phyloP scores from a whole-genome alignment of 2,797 vertebrate genomes.

The Gymnothorax reevesii region DNA sequence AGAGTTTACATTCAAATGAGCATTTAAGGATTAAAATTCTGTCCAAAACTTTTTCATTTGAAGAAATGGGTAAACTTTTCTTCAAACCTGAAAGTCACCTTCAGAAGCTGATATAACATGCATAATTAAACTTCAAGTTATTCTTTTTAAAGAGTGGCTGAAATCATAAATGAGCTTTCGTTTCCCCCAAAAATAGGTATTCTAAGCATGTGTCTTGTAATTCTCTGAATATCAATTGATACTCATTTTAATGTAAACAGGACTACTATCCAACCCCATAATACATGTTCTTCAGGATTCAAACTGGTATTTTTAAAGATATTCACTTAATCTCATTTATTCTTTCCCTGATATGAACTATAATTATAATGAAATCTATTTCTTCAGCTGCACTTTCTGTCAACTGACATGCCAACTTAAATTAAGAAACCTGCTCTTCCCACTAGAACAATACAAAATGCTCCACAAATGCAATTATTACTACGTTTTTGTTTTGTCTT shows the following conservation, averaged over 20 bases:
- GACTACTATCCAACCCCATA: not conserved
- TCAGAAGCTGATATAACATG: conserved; percentile 1
- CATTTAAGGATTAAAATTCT: not conserved
- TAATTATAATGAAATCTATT: not conserved
- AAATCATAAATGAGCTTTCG: not conserved
- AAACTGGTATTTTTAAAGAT: not conserved
- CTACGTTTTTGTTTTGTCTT: no score
- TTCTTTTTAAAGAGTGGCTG: not conserved
- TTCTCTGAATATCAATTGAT: not conserved
- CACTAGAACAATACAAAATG: no score
- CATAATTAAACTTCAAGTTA: not conserved
- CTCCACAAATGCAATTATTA: no score
- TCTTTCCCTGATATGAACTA: not conserved
- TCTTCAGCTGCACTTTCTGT: not conserved
- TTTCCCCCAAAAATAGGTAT: not conserved
- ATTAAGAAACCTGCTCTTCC: conserved; percentile 5
- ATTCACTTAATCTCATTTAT: not conserved
- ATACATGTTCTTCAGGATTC: not conserved
- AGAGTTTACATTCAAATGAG: not conserved
- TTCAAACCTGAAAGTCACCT: not conserved
- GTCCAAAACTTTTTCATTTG: not conserved
- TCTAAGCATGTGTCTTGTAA: not conserved
- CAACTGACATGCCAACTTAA: not conserved
- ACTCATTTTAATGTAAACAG: not conserved
- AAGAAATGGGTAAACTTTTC: not conserved